phyloP scores from a whole-genome alignment of 1,140 invertebrate species.

The Chionoecetes opilio region DNA sequence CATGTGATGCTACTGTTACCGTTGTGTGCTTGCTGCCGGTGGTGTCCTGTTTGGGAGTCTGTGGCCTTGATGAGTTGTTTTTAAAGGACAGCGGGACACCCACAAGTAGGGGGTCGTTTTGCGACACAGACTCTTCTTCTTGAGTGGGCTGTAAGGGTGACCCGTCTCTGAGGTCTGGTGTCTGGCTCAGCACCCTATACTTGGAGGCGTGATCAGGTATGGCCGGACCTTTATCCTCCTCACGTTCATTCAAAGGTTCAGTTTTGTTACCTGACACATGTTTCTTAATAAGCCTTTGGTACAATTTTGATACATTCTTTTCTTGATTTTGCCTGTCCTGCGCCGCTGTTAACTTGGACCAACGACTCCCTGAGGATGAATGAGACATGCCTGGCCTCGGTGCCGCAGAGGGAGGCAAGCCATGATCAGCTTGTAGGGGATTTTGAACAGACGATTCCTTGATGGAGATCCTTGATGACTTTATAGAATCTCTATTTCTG shows the following conservation, averaged over 20 bases:
- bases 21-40: not conserved
- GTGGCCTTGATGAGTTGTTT: not conserved
- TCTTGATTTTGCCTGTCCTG: conserved; percentile 28
- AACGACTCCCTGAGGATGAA: not conserved
- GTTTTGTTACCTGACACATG: not conserved
- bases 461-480: not conserved
- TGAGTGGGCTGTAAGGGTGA: not conserved
- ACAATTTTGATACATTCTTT: conserved; percentile 50
- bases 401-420: not conserved
- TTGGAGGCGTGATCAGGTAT: not conserved
- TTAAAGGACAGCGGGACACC: not conserved
- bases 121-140: not conserved
- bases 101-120: not conserved
- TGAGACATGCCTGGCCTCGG: not conserved
- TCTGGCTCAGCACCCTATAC: not conserved
- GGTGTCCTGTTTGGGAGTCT: conserved; percentile 33
- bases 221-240: not conserved
- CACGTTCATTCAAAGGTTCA: not conserved
- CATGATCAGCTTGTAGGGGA: not conserved
- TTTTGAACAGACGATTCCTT: not conserved
- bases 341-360: too few relatives aligned
- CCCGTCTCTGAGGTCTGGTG: not conserved
- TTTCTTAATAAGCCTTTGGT: conserved; percentile 39
- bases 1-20: not conserved
- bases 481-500: not conserved